Evolutionary conservation across 2,888 invertebrate genomes (phyloP).

Genomic region (Metalampra italica): DNA sequence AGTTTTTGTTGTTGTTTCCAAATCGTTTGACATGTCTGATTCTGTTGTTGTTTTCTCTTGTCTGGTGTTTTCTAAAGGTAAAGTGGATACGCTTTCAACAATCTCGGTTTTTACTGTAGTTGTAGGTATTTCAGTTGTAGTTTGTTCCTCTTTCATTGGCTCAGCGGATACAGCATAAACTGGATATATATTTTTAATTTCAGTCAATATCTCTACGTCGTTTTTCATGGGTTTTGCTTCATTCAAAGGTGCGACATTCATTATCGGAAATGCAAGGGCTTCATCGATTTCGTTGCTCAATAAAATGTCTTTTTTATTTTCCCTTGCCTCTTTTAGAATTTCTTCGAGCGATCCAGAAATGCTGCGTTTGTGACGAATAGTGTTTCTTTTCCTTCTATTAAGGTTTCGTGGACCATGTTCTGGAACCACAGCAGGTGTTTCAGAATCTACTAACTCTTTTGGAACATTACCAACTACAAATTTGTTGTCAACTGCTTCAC

Average conservation of each 20-base stretch:
- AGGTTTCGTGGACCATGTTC: conserved; percentile 81
- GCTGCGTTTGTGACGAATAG: conserved; percentile 37
- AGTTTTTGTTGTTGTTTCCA: conserved; percentile 53
- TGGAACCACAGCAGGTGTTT: conserved; percentile 79
- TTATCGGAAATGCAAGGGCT: conserved; percentile 36
- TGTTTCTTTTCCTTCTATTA: conserved; percentile 39
- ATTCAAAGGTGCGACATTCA: conserved; percentile 32
- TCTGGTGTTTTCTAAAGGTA: conserved; percentile 44
- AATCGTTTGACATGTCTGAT: conserved; percentile 38
- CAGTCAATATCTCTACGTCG: conserved; percentile 23
- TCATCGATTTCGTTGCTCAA: conserved; percentile 73
- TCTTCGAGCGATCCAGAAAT: conserved; percentile 62
- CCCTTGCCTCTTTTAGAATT: conserved; percentile 51
- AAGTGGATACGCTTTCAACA: conserved; percentile 63
- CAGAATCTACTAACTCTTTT: conserved; percentile 74
- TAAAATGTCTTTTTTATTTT: conserved; percentile 60
- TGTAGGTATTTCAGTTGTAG: conserved; percentile 17
- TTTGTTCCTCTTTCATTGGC: conserved; percentile 24
- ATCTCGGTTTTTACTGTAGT: conserved; percentile 38
- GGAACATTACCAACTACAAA: conserved; percentile 84
- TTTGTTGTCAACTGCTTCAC: conserved; percentile 59
- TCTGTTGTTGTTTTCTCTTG: conserved; percentile 40
- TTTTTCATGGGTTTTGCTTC: conserved; percentile 25
- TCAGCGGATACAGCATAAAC: conserved; percentile 46
- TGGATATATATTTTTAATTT: conserved; percentile 42